Evolutionary conservation across 2,888 invertebrate species (phyloP), one percentile per base, ranked within the genome.

Genomic region (Scaptomyza caliginosa): DNA sequence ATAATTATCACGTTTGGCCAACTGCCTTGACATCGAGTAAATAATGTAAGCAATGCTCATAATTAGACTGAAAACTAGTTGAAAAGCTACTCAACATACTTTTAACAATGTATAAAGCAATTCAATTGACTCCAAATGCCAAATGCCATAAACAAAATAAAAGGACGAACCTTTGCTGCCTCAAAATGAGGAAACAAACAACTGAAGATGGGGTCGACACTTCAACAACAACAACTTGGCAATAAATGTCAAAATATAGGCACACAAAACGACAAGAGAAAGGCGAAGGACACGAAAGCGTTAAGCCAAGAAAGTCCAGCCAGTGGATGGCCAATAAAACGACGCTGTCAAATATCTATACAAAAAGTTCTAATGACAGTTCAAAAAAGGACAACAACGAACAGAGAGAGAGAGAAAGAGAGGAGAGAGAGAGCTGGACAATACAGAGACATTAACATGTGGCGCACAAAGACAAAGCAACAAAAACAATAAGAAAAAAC

Each of bases 171-270:
- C 30, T 42, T 36, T 24, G 19, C 4, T 16, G 21, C n/a, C 24
- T 21, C 6, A 28, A 66, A 62, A 66, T 23, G 48, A 4, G 34
- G 30, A 62, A 63, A 32, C 45, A 63, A 67, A 77, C 49, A 73
- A 66, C 50, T 55, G 26, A 8, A 45, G 57, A 26, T 34, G 39
- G 51, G 43, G 32, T 52, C 52, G 32, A 57, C 51, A 72, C 71
- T 79, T 72, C 58, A 69, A 77, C 60, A 67, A 77, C 60, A 67
- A 65, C 57, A 80, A 76, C 67, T 75, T 70, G 67, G 70, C 82
- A 73, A 77, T 82, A 79, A 85, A 85, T 82, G 85, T 79, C 79
- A 75, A 82, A 74, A 79, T 67, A 77, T 45, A 64, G 43, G 43
- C 11, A n/a, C n/a, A 58, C 36, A 43, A 51, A n/a, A n/a, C n/a